Conservation (phyloP, 2,888 invertebrate species). For the Branchellion lobata region DNA sequence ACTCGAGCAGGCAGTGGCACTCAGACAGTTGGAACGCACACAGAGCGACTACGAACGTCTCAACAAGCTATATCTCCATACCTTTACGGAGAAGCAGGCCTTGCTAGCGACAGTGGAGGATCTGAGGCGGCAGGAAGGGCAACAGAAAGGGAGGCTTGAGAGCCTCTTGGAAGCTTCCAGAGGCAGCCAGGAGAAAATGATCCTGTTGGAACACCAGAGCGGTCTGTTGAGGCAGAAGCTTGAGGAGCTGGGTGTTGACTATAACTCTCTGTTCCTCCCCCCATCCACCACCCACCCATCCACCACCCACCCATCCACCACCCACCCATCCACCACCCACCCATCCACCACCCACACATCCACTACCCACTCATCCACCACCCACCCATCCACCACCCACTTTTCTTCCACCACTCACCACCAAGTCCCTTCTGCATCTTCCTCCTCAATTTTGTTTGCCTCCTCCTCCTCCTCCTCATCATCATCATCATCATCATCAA, state of each 20-base stretch:
- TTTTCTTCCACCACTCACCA: background rate
- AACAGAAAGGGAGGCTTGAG: background rate
- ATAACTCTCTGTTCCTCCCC: background rate
- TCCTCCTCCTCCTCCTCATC: background rate
- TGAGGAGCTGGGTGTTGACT: background rate
- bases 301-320: no score
- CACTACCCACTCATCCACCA: no score
- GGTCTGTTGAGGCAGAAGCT: background rate
- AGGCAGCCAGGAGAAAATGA: background rate
- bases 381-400: no score
- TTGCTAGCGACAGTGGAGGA: background rate
- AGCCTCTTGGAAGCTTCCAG: background rate
- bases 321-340: no score
- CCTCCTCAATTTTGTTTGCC: background rate
- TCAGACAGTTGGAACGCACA: background rate
- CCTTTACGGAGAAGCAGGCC: constrained; percentile 5
- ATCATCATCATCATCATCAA: background rate
- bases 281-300: no score
- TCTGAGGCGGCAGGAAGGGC: background rate
- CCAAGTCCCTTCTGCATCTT: background rate
- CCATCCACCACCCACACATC: no score
- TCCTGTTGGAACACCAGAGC: background rate
- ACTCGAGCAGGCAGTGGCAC: background rate
- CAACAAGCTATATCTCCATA: background rate
- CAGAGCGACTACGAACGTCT: constrained; percentile 16